Conservation (phyloP, 1,140 invertebrate genomes). For the Lysiphlebus fabarum region DNA sequence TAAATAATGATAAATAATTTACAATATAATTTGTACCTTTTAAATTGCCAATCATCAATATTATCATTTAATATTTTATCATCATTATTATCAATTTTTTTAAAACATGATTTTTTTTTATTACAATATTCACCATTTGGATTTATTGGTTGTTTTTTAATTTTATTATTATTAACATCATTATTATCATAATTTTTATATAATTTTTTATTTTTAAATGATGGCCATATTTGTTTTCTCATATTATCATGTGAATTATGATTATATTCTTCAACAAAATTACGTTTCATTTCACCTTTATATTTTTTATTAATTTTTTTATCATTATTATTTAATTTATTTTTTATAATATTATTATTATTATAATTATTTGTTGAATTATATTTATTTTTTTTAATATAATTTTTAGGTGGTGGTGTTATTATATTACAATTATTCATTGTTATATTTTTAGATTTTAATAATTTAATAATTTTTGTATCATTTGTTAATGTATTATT, state of each 20-base stretch:
- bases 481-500: conserved; percentile 8
- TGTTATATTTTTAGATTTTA: background rate
- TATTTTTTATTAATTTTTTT: too few species aligned
- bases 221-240: background rate
- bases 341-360: too few species aligned
- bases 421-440: background rate
- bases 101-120: background rate
- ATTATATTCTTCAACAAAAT: background rate
- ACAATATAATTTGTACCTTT: conserved; percentile 15
- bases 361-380: too few species aligned
- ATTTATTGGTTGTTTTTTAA: background rate
- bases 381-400: too few species aligned
- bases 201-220: background rate
- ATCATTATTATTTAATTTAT: too few species aligned
- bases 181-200: background rate
- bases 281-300: too few species aligned
- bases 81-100: conserved; percentile 11
- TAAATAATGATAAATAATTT: conserved; percentile 1
- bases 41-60: conserved; percentile 21
- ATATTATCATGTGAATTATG: background rate
- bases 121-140: background rate
- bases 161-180: too few species aligned
- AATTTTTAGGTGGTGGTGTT: background rate
- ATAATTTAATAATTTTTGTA: conserved; percentile 5
- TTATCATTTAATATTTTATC: conserved; percentile 1